Evolutionary conservation across 2,888 invertebrate genomes (phyloP).

Genomic region (Caradrina kadenii): DNA sequence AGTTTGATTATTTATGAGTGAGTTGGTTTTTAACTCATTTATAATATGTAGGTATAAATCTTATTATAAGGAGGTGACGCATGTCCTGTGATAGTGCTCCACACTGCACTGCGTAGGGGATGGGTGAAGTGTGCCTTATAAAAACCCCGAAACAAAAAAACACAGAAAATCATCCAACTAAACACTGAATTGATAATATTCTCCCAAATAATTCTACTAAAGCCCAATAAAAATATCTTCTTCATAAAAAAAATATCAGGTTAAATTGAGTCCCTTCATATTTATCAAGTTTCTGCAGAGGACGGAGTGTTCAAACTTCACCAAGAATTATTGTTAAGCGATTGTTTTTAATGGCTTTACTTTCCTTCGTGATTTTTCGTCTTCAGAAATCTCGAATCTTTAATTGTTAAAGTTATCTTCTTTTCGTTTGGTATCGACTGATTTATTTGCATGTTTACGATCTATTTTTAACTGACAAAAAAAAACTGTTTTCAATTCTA

Average conservation of each 20-base stretch:
- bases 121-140: too few relatives aligned
- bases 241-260: slow-evolving; percentile 4
- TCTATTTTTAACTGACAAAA: not conserved
- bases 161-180: too few relatives aligned
- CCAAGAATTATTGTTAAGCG: slow-evolving; percentile 76
- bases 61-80: too few relatives aligned
- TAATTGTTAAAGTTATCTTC: slow-evolving; percentile 56
- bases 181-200: too few relatives aligned
- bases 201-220: too few relatives aligned
- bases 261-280: slow-evolving; percentile 52
- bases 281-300: slow-evolving; percentile 73
- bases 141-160: too few relatives aligned
- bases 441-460: slow-evolving; percentile 23
- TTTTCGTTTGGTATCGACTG: slow-evolving; percentile 3
- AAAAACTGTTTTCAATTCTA: too few relatives aligned
- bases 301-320: slow-evolving; percentile 68
- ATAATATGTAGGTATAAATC: too few relatives aligned
- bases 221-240: not conserved
- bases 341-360: slow-evolving; percentile 85
- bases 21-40: too few relatives aligned
- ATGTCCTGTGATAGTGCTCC: too few relatives aligned
- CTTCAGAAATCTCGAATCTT: slow-evolving; percentile 45
- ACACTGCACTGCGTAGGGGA: too few relatives aligned
- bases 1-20: too few relatives aligned
- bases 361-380: slow-evolving; percentile 62